phyloP scores from a whole-genome alignment of 2,113 vertebrate species.

The Amazona vittata region DNA sequence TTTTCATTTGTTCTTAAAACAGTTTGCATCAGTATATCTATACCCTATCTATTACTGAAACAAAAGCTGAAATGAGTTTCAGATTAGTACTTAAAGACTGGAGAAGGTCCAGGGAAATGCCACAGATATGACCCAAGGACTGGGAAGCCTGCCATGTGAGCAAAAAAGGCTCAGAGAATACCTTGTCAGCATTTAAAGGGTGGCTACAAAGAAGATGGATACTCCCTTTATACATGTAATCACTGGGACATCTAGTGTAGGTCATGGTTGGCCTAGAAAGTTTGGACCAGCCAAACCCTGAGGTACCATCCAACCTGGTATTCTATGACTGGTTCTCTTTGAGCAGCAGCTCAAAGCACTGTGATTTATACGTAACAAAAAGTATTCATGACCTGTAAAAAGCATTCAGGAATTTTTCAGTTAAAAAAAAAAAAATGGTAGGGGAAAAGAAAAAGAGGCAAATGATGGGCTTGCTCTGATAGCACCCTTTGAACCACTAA shows the following conservation, averaged over 20 bases:
- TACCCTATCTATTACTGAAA: neutral
- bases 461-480: neutral
- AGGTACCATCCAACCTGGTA: neutral
- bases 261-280: neutral
- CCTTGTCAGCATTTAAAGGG: neutral
- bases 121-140: neutral
- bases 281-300: neutral
- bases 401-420: neutral
- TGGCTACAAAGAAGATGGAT: neutral
- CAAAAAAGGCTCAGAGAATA: neutral
- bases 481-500: neutral
- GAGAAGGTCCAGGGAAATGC: neutral
- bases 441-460: neutral
- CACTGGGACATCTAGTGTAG: neutral
- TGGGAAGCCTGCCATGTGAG: neutral
- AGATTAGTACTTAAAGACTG: neutral
- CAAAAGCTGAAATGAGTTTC: neutral
- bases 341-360: neutral
- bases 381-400: neutral
- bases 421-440: neutral
- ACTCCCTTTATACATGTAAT: neutral
- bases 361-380: neutral
- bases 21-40: neutral
- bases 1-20: neutral
- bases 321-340: neutral